Evolutionary conservation across 2,113 vertebrate genomes (phyloP).

Genomic region (Catharus bicknelli): DNA sequence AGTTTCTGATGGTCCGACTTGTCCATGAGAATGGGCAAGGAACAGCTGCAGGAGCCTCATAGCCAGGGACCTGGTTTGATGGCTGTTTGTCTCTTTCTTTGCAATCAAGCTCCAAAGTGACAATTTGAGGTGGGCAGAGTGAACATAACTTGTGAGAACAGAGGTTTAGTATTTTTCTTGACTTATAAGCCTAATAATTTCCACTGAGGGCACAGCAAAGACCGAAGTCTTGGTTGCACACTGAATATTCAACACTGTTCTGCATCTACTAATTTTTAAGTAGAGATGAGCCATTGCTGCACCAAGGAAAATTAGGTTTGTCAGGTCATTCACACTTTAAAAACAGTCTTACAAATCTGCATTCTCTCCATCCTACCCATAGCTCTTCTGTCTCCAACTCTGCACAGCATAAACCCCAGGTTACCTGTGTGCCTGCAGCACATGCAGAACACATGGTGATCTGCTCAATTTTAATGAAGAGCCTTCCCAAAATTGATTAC

Average conservation of each 20-base stretch:
- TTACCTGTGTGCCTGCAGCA: neutral
- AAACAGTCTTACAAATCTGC: neutral
- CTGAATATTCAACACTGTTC: neutral
- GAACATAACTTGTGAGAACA: neutral
- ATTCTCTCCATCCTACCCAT: neutral
- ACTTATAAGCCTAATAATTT: neutral
- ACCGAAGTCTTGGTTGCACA: neutral
- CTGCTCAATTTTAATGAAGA: conserved; percentile 1
- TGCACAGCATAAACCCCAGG: neutral
- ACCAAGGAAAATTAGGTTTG: neutral
- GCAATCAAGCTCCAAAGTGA: neutral
- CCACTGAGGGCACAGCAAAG: neutral
- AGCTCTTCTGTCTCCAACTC: neutral
- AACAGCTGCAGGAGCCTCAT: neutral
- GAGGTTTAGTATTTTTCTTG: neutral
- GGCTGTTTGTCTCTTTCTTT: neutral
- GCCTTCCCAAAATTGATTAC: conserved; percentile 28
- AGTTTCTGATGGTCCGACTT: neutral
- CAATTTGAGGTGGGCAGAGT: neutral
- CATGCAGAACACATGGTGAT: neutral
- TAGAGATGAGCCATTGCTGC: neutral
- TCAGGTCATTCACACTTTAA: neutral
- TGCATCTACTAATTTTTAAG: conserved; percentile 2
- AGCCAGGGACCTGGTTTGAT: neutral
- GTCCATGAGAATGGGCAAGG: fast-evolving